A percentile compares a stretch with the other conserved stretches of the same genome.
These are phyloP conservation scores for Formica selysi DNA, from an alignment of 1,140 invertebrate genomes.

Conservation along the genomic window DNA sequence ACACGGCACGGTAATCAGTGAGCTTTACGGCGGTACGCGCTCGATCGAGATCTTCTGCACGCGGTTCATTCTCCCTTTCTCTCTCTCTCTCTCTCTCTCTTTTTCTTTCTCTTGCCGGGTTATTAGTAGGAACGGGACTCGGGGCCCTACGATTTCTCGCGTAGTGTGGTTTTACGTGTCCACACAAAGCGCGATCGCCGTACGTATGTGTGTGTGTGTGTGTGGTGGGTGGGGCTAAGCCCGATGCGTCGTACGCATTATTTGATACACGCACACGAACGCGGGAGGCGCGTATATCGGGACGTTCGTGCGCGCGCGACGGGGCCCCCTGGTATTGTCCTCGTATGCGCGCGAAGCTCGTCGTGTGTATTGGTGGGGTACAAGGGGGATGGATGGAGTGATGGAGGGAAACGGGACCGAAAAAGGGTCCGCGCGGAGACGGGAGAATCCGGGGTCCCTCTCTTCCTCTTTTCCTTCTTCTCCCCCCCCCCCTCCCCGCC, in stretches of 20 bases:
- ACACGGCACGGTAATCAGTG: conserved; percentile 59
- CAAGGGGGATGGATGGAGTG: conserved; percentile 3
- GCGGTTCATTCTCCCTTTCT: not conserved
- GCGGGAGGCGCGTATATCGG: not conserved
- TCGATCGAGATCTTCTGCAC: conserved; percentile 30
- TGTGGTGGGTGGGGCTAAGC: not conserved
- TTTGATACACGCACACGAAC: conserved; percentile 41
- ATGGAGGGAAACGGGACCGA: conserved; percentile 31
- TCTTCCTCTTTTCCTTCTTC: conserved; percentile 56
- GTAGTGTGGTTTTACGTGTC: conserved; percentile 51
- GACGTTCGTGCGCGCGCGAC: not conserved
- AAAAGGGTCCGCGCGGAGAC: conserved; percentile 45
- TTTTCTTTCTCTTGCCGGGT: not conserved
- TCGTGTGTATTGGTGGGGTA: conserved; percentile 27
- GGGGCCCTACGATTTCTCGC: conserved; percentile 47
- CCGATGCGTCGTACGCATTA: conserved; percentile 43
- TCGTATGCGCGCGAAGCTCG: conserved; percentile 5
- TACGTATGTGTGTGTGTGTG: not conserved
- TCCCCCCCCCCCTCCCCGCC: conserved; percentile 53
- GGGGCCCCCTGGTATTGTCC: conserved; percentile 23
- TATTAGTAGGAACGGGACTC: conserved; percentile 50
- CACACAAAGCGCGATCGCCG: conserved; percentile 37
- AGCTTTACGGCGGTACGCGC: conserved; percentile 53
- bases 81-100: not conserved
- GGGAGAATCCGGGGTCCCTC: conserved; percentile 52